Conservation (phyloP, 1,140 invertebrate species). For the Ostrea denselamellosa region DNA sequence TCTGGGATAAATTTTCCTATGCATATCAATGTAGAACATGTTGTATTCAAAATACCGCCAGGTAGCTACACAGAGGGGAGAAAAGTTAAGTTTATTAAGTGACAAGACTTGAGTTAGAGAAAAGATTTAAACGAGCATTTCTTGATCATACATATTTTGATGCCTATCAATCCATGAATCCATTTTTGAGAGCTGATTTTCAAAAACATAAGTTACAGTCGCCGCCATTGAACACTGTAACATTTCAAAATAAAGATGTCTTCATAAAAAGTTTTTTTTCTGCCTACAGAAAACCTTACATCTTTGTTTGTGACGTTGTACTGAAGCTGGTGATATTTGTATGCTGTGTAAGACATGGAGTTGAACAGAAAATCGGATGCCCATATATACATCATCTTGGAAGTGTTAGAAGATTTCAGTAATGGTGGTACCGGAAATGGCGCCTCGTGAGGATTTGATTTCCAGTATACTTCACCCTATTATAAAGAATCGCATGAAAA, state of each 20-base stretch:
- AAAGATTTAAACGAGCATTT: too few relatives aligned
- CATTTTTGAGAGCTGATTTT: too few relatives aligned
- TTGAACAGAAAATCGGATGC: slow-evolving; percentile 61
- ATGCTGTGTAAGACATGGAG: slow-evolving; percentile 57
- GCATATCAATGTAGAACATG: slow-evolving; percentile 28
- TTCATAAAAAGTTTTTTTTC: too few relatives aligned
- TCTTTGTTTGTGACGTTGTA: slow-evolving; percentile 63
- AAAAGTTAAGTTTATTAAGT: not conserved
- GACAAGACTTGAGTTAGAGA: too few relatives aligned
- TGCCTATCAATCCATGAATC: too few relatives aligned
- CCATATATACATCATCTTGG: slow-evolving; percentile 65
- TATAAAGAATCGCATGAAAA: not conserved
- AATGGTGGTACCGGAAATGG: slow-evolving; percentile 60
- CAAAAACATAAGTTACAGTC: too few relatives aligned
- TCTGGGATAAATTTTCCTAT: slow-evolving; percentile 42
- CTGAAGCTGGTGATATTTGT: slow-evolving; percentile 52
- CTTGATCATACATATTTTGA: too few relatives aligned
- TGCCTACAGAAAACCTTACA: slow-evolving; percentile 47
- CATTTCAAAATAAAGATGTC: too few relatives aligned
- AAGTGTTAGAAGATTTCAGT: slow-evolving; percentile 44
- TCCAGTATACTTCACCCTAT: slow-evolving; percentile 64
- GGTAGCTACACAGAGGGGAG: slow-evolving; percentile 30
- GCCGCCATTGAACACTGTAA: too few relatives aligned
- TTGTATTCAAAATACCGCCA: slow-evolving; percentile 45
- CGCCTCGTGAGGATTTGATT: slow-evolving; percentile 48